Evolutionary conservation across 2,888 invertebrate species (phyloP).

Genomic region (Helobdella robusta): DNA sequence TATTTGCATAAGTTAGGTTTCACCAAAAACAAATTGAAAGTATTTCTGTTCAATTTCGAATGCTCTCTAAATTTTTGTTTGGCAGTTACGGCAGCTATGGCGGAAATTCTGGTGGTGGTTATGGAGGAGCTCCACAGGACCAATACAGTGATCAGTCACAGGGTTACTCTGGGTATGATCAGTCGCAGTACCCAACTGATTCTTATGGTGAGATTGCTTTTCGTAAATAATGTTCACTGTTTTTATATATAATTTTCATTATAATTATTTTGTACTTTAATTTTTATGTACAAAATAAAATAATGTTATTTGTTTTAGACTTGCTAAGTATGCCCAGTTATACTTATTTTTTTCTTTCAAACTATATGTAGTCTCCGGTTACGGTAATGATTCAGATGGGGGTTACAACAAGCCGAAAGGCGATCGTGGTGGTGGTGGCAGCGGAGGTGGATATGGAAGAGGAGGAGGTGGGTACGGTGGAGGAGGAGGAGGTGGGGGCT

Average conservation of each 20-base stretch:
- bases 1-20: too few species aligned
- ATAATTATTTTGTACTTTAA: too few species aligned
- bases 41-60: too few species aligned
- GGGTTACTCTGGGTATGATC: conserved; percentile 1
- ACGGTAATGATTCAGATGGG: conserved; percentile 15
- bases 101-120: background rate
- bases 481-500: conserved; percentile 22
- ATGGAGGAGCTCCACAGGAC: conserved; percentile 14
- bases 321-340: too few species aligned
- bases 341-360: too few species aligned
- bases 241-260: too few species aligned
- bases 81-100: conserved; percentile 13
- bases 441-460: conserved; percentile 1
- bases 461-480: conserved; percentile 21
- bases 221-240: too few species aligned
- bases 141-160: conserved; percentile 16
- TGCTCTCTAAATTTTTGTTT: too few species aligned
- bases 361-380: too few species aligned
- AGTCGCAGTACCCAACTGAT: conserved; percentile 5
- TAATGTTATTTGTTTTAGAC: too few species aligned
- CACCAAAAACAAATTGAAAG: too few species aligned
- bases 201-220: conserved; percentile 7
- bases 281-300: too few species aligned
- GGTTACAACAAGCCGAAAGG: conserved; percentile 14
- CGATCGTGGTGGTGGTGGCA: conserved; percentile 15